phyloP scores from a whole-genome alignment of 2,113 vertebrate species.

The Guaruba guarouba region DNA sequence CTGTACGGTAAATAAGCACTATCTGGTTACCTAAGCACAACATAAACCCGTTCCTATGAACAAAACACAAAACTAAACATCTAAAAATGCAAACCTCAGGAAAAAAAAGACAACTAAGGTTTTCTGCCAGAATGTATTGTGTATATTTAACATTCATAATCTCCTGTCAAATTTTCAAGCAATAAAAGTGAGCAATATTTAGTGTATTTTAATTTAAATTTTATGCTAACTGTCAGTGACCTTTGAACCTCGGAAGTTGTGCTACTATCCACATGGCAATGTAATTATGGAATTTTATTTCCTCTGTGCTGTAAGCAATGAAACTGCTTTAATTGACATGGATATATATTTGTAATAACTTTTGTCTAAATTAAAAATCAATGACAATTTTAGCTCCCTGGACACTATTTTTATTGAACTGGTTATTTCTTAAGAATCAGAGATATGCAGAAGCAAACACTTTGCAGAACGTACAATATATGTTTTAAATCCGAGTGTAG shows the following conservation, averaged over 20 bases:
- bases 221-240: slow-evolving; percentile 36
- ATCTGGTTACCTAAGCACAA: neutral
- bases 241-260: slow-evolving; percentile 47
- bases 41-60: neutral
- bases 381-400: slow-evolving; percentile 54
- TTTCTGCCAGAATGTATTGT: neutral
- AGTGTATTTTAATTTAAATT: slow-evolving; percentile 43
- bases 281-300: slow-evolving; percentile 70
- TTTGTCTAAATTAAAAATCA: slow-evolving; percentile 73
- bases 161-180: slow-evolving; percentile 18
- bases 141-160: neutral
- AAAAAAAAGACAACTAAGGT: neutral
- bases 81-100: neutral
- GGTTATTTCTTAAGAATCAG: slow-evolving; percentile 8
- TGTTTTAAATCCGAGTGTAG: neutral
- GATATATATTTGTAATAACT: slow-evolving; percentile 74
- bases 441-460: neutral
- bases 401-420: slow-evolving; percentile 11
- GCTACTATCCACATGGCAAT: slow-evolving; percentile 24
- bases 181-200: neutral
- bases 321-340: slow-evolving; percentile 73
- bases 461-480: neutral
- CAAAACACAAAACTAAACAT: neutral
- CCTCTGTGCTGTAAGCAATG: slow-evolving; percentile 55
- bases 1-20: neutral